phyloP scores from a whole-genome alignment of 1,140 invertebrate species.

The Drosophila parabipectinata region DNA sequence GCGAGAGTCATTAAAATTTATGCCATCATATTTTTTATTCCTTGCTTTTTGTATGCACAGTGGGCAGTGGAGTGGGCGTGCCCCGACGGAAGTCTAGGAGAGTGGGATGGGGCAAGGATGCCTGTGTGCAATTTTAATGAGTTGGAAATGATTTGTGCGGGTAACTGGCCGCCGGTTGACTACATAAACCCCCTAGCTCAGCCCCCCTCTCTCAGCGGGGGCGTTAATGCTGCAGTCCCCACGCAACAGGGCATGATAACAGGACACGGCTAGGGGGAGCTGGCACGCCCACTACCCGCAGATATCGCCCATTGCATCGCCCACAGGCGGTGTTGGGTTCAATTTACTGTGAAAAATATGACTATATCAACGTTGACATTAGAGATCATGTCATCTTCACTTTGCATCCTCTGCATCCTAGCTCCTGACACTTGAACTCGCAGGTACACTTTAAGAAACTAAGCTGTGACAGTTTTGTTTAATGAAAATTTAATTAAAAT shows the following conservation, averaged over 20 bases:
- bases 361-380: conserved; percentile 76
- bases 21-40: conserved; percentile 43
- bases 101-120: conserved; percentile 1
- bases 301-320: not conserved
- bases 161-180: conserved; percentile 56
- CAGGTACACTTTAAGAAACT: not conserved
- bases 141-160: conserved; percentile 81
- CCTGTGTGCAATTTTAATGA: conserved; percentile 78
- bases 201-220: not conserved
- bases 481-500: no score
- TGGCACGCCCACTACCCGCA: conserved; percentile 8
- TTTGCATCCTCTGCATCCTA: conserved; percentile 30
- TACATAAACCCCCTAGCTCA: conserved; percentile 19
- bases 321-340: conserved; percentile 28
- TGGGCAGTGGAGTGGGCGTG: not conserved
- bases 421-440: not conserved
- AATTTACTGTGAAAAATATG: conserved; percentile 71
- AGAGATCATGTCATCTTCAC: conserved; percentile 70
- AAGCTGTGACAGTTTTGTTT: not conserved
- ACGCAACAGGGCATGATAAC: conserved; percentile 46
- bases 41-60: conserved; percentile 18
- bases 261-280: not conserved
- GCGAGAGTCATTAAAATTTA: conserved; percentile 78
- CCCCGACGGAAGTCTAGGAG: no score
- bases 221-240: conserved; percentile 36